Base-by-base conservation (phyloP, 2,797 vertebrate species). In the Sebastes trivittatus region DNA sequence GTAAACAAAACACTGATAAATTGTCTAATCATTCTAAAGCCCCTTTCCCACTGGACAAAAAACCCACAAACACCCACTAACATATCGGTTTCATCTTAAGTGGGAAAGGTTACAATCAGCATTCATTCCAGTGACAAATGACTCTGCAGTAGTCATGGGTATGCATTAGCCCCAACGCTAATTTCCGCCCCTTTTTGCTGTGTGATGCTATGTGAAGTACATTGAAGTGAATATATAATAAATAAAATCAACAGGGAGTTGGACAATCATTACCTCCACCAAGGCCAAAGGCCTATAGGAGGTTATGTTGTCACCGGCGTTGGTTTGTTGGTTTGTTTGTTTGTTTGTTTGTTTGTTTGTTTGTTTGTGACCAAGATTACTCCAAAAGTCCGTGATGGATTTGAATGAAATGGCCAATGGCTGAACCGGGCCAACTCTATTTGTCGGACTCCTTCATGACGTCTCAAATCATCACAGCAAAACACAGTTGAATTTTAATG, bases 401-500 rank as follows among this genome's bases (percentile, higher is more conserved):
- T 42, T 42, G 38, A 49, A 61, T 68, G 13, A 49, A 65, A 18
- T 64, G 32, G 11, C 34, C 74, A 65, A 18, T 64, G 32, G 11
- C 34, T 76, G 66, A 55, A 75, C 64, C 3, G 6, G 34, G 2
- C 7, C 1, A 1, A 56, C 25, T 82, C 36, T 62, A 87, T 84
- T 84, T 81, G 42, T 61, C 10, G 60, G 68, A 77, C 38, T 73
- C 34, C 14, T 63, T 83, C 22, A 7, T 77, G 56, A 80, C 64
- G 46, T 81, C 29, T 56, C 25, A 76, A 82, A 77, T 79, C 69
- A 81, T 67, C 42, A 38, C 34, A 66, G 55, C 18, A 79, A 83
- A 91, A 81, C 81, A 78, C 25, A 58, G 59, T 83, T 75, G 67
- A 46, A 77, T 74, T 75, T 80, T 77, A 82, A 89, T 83, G 55